phyloP scores from a whole-genome alignment of 1,140 invertebrate species.

The Bilobella aurantiaca region DNA sequence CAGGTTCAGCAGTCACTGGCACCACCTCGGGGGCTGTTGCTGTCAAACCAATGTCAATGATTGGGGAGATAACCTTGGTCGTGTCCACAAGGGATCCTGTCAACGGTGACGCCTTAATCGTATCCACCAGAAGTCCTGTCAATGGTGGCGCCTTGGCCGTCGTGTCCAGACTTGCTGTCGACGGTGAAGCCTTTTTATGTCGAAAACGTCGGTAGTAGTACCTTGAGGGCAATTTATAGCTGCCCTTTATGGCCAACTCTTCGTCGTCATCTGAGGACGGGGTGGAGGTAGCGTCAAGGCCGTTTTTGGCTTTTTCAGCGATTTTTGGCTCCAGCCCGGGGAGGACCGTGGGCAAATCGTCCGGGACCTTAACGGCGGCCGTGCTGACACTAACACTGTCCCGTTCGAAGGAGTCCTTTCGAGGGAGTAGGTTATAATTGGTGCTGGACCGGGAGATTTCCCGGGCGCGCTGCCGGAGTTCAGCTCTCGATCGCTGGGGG shows the following conservation, averaged over 20 bases:
- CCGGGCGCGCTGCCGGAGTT: conserved; percentile 20
- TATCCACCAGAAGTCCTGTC: no score
- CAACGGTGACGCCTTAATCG: no score
- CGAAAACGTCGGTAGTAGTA: conserved; percentile 31
- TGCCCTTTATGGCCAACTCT: neutral
- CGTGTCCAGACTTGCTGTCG: no score
- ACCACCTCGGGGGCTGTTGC: no score
- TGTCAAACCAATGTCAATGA: no score
- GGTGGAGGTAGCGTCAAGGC: conserved; percentile 16
- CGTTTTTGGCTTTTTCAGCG: conserved; percentile 1
- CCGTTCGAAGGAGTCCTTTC: neutral
- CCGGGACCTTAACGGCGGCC: neutral
- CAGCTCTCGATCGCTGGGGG: no score
- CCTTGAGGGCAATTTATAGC: conserved; percentile 28
- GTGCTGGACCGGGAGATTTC: neutral
- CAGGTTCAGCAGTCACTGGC: no score
- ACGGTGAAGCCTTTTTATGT: conserved; percentile 30
- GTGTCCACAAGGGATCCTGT: neutral
- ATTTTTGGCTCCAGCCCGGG: neutral
- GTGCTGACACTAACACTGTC: conserved; percentile 2
- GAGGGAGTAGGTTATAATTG: neutral
- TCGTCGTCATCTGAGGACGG: neutral
- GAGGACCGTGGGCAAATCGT: no score
- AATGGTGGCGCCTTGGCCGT: no score
- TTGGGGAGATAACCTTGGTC: no score